These are phyloP conservation scores for Lagorchestes hirsutus DNA, from an alignment of 2,797 vertebrate species.

Conservation along the genomic window DNA sequence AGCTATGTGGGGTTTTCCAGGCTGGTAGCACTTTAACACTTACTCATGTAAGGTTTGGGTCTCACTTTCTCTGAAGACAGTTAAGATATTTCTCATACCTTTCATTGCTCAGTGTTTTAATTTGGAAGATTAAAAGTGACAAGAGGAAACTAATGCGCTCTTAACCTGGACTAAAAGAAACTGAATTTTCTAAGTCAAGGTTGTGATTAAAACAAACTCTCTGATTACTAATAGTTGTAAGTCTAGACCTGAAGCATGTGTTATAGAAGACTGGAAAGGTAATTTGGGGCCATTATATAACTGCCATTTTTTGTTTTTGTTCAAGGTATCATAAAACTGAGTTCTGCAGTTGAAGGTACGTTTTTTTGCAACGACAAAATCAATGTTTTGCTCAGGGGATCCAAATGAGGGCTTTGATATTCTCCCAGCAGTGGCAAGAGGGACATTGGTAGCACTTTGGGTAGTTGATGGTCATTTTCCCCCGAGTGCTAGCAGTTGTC, in stretches of 20 bases:
- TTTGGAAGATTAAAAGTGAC: not conserved
- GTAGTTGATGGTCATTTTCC: conserved; percentile 66
- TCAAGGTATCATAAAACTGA: conserved; percentile 84
- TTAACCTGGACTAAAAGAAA: conserved; percentile 13
- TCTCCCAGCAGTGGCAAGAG: conserved; percentile 46
- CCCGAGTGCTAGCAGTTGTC: conserved; percentile 37
- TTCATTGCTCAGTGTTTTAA: not conserved
- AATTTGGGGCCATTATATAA: conserved; percentile 65
- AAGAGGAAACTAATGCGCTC: not conserved
- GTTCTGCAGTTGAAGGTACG: conserved; percentile 83
- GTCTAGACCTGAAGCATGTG: conserved; percentile 48
- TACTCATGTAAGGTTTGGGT: not conserved
- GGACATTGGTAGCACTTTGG: conserved; percentile 71
- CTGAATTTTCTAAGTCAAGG: not conserved
- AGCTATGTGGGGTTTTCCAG: not conserved
- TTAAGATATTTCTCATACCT: not conserved
- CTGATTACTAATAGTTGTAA: not conserved
- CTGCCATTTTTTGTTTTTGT: conserved; percentile 79
- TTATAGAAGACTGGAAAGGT: conserved; percentile 36
- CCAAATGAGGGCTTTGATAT: conserved; percentile 63
- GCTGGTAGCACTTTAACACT: not conserved
- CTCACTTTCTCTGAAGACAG: conserved; percentile 4
- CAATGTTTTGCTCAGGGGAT: conserved; percentile 70
- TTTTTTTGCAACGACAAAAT: conserved; percentile 65
- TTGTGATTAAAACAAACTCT: conserved; percentile 18